phyloP scores from a whole-genome alignment of 2,113 vertebrate species.

The Turnix velox region DNA sequence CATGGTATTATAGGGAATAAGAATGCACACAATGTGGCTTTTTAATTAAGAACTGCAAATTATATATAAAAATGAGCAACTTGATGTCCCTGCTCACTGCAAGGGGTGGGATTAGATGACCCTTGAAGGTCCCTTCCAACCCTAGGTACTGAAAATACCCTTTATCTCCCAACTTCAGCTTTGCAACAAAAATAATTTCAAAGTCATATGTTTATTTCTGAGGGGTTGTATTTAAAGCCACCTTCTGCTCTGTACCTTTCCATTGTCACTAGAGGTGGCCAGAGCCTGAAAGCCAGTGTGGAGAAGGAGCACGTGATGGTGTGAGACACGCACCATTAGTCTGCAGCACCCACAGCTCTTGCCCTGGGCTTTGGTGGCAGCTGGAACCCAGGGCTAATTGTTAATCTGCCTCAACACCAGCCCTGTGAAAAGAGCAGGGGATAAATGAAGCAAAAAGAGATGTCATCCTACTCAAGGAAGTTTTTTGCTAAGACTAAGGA shows the following conservation, averaged over 20 bases:
- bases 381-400: conserved; percentile 21
- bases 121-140: too few relatives aligned
- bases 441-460: not conserved
- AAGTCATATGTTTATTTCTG: not conserved
- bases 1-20: not conserved
- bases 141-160: not conserved
- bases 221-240: not conserved
- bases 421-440: not conserved
- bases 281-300: not conserved
- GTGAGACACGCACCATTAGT: conserved; percentile 39
- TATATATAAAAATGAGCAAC: too few relatives aligned
- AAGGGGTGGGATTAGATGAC: too few relatives aligned
- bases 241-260: not conserved
- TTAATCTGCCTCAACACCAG: not conserved
- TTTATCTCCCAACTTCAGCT: not conserved
- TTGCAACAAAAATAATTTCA: not conserved
- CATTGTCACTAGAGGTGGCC: not conserved
- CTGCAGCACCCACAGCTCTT: not conserved
- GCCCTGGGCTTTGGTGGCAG: conserved; percentile 15
- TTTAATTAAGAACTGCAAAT: conserved; percentile 22
- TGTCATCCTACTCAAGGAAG: not conserved
- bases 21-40: not conserved
- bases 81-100: too few relatives aligned
- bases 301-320: not conserved
- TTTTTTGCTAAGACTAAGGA: not conserved